A percentile compares a stretch with the other conserved stretches of the same genome.
phyloP scores from a whole-genome alignment of 2,113 vertebrate species.

The Synchiropus splendidus region DNA sequence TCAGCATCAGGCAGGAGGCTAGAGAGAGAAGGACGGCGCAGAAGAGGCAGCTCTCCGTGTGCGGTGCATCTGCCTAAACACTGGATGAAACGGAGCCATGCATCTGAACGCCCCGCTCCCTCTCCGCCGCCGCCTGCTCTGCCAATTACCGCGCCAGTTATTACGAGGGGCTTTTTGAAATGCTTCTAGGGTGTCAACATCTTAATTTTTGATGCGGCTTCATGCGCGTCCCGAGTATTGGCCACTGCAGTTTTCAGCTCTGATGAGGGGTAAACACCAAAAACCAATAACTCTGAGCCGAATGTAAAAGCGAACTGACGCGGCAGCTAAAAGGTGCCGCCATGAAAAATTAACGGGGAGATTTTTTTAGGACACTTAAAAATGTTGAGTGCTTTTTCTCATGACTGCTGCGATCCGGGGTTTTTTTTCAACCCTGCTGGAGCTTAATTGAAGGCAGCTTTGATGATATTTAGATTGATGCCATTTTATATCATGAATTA shows the following conservation, averaged over 20 bases:
- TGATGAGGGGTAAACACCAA: conserved; percentile 66
- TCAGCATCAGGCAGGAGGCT: neutral
- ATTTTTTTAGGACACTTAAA: conserved; percentile 45
- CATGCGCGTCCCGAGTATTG: conserved; percentile 51
- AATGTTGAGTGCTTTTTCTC: conserved; percentile 23
- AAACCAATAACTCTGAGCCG: conserved; percentile 64
- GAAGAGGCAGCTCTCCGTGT: neutral
- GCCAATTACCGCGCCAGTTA: conserved; percentile 48
- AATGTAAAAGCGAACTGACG: conserved; percentile 64
- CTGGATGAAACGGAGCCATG: conserved; percentile 36
- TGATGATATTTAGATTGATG: neutral
- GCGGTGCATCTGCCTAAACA: conserved; percentile 34
- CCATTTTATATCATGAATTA: too few relatives aligned
- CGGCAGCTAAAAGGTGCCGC: conserved; percentile 56
- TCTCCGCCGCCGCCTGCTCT: conserved; percentile 17
- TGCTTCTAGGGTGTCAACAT: conserved; percentile 55
- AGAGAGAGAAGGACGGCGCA: neutral
- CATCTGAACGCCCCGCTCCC: conserved; percentile 33
- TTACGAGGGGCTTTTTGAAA: conserved; percentile 54
- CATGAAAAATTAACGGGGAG: conserved; percentile 59
- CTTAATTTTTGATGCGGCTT: conserved; percentile 61
- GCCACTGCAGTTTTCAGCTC: conserved; percentile 48
- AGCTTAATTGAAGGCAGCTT: conserved; percentile 20
- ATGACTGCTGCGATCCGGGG: conserved; percentile 27
- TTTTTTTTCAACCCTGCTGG: conserved; percentile 21